A percentile compares a stretch with the other conserved stretches of the same genome.
Conservation (phyloP, 2,888 invertebrate species). For the Chromoteleia sp. region DNA sequence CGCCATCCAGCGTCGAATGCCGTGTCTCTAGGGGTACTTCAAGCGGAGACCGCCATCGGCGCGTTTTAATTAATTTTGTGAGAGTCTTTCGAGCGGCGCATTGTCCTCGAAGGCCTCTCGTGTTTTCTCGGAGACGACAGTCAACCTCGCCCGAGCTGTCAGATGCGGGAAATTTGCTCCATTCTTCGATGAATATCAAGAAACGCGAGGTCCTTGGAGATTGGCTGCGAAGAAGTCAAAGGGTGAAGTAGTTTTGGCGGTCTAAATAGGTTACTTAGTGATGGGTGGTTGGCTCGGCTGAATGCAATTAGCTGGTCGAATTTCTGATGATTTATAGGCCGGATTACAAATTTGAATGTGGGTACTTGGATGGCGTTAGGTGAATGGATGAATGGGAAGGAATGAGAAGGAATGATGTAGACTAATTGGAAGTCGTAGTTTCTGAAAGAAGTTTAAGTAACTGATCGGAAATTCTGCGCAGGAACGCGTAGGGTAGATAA, state of each 20-base stretch:
- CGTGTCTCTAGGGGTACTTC: constrained; percentile 11
- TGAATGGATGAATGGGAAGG: constrained; percentile 9
- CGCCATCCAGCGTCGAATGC: constrained; percentile 19
- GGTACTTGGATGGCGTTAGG: background rate
- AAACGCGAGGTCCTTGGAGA: constrained; percentile 11
- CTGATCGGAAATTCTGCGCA: constrained; percentile 6
- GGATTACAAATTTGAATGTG: background rate
- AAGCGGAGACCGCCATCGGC: constrained; percentile 13
- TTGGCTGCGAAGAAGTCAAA: background rate
- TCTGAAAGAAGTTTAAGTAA: constrained; percentile 34
- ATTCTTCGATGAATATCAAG: constrained; percentile 35
- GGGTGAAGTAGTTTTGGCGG: background rate
- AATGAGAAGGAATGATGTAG: constrained; percentile 9
- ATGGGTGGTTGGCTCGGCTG: background rate
- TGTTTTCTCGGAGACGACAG: constrained; percentile 46
- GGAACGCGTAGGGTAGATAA: background rate
- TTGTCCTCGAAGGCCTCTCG: constrained; percentile 38
- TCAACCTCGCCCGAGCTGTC: no score
- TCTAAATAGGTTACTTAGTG: background rate
- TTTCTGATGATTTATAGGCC: constrained; percentile 21
- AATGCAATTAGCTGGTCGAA: constrained; percentile 2
- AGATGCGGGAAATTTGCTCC: constrained; percentile 32
- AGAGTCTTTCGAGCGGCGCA: constrained; percentile 27
- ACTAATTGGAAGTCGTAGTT: constrained; percentile 14
- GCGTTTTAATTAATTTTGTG: constrained; percentile 52